Percentiles rank a stretch among this genome's conserved stretches.
Evolutionary conservation across 2,113 vertebrate species (phyloP).

Genomic region (Corydoras sp.): DNA sequence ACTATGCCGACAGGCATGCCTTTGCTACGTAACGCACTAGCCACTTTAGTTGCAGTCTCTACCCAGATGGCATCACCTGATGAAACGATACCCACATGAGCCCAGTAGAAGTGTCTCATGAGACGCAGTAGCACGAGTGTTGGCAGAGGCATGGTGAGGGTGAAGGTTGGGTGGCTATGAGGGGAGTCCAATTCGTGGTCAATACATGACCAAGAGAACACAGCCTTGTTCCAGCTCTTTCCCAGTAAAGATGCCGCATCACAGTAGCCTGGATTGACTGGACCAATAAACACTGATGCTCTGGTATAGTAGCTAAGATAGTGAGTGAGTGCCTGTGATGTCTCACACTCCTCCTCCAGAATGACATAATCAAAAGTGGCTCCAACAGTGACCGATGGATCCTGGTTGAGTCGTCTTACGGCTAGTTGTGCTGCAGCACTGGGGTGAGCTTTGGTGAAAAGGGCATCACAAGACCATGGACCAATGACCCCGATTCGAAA

Average conservation of each 20-base stretch:
- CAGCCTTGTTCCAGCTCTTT: constrained; percentile 70
- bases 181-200: constrained; percentile 62
- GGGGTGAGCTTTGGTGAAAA: constrained; percentile 71
- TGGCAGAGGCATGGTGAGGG: constrained; percentile 63
- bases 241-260: constrained; percentile 70
- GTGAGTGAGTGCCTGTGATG: constrained; percentile 61
- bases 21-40: constrained; percentile 62
- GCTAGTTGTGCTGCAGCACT: constrained; percentile 66
- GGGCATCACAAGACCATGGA: constrained; percentile 68
- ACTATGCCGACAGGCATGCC: constrained; percentile 63
- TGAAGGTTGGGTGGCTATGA: constrained; percentile 63
- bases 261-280: constrained; percentile 69
- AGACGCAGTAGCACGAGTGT: constrained; percentile 62
- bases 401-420: constrained; percentile 66
- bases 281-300: constrained; percentile 68
- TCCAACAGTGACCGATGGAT: constrained; percentile 54
- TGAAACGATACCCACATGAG: constrained; percentile 67
- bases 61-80: constrained; percentile 69
- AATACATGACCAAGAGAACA: constrained; percentile 71
- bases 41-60: constrained; percentile 66
- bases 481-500: constrained; percentile 69
- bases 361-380: constrained; percentile 63
- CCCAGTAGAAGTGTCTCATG: constrained; percentile 70
- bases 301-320: constrained; percentile 62
- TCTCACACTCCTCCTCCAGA: constrained; percentile 71